Evolutionary conservation across 1,140 invertebrate genomes (phyloP).

Genomic region (Heliothis subflexa): DNA sequence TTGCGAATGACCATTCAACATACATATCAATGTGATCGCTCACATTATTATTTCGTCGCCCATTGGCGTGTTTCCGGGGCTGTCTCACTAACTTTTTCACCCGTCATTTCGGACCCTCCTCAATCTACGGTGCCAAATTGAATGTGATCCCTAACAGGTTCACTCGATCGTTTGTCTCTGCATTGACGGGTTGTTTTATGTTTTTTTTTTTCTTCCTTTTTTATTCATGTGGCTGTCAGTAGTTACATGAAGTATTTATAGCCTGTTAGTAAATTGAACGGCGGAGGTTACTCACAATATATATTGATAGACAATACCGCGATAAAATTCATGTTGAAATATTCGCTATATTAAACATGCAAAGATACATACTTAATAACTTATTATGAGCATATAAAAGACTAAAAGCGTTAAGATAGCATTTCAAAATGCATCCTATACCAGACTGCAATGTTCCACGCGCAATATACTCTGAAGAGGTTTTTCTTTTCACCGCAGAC

Average conservation of each 20-base stretch:
- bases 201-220: conserved; percentile 55
- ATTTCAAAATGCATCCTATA: conserved; percentile 24
- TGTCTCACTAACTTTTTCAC: conserved; percentile 56
- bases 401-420: conserved; percentile 9
- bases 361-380: not conserved
- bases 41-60: conserved; percentile 55
- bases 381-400: not conserved
- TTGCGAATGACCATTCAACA: conserved; percentile 43
- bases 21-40: conserved; percentile 53
- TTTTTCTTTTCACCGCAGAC: conserved; percentile 52
- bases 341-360: not conserved
- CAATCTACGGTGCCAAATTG: conserved; percentile 81
- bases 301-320: too few species aligned
- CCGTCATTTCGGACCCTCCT: conserved; percentile 76
- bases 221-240: conserved; percentile 63
- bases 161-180: conserved; percentile 75
- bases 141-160: conserved; percentile 81
- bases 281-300: too few species aligned
- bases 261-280: not conserved
- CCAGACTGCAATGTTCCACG: conserved; percentile 15
- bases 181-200: conserved; percentile 67
- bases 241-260: conserved; percentile 44
- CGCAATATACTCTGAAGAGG: conserved; percentile 46
- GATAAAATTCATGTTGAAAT: not conserved
- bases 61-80: conserved; percentile 42